phyloP scores from a whole-genome alignment of 92 coral and sea anemone genomes.

The Muricea muricata region DNA sequence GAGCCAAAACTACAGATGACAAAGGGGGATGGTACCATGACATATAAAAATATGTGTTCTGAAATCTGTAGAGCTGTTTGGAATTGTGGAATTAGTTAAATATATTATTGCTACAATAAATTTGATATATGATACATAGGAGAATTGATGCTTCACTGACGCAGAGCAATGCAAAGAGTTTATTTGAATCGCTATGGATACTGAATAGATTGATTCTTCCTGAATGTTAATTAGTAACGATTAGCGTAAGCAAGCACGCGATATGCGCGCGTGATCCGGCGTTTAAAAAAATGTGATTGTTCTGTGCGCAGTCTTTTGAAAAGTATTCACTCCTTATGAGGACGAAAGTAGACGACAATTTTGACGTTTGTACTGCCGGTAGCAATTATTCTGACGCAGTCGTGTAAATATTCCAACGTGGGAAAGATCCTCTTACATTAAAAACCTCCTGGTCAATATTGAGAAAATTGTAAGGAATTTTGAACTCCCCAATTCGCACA shows the following conservation, averaged over 20 bases:
- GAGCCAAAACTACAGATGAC: too few relatives aligned
- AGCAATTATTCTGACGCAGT: too few relatives aligned
- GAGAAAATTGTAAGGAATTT: too few relatives aligned
- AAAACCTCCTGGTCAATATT: too few relatives aligned
- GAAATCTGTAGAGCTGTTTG: background rate
- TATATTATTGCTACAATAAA: background rate
- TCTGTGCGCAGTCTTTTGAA: too few relatives aligned
- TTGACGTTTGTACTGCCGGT: too few relatives aligned
- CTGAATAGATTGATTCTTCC: background rate
- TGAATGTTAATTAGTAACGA: slow-evolving; percentile 4
- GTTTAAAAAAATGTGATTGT: background rate
- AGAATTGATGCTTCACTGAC: slow-evolving; percentile 4
- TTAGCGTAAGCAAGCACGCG: slow-evolving; percentile 23
- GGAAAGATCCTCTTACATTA: too few relatives aligned
- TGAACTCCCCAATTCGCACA: too few relatives aligned
- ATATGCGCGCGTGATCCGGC: background rate
- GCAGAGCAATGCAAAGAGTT: background rate
- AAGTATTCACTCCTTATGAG: too few relatives aligned
- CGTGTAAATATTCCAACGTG: background rate
- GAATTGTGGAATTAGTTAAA: background rate
- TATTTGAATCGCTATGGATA: background rate
- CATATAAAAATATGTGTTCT: too few relatives aligned
- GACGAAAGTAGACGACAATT: too few relatives aligned
- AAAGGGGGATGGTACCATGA: too few relatives aligned
- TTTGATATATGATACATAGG: background rate